Conservation (phyloP, 2,888 invertebrate genomes). For the Sabellastarte sp. region DNA sequence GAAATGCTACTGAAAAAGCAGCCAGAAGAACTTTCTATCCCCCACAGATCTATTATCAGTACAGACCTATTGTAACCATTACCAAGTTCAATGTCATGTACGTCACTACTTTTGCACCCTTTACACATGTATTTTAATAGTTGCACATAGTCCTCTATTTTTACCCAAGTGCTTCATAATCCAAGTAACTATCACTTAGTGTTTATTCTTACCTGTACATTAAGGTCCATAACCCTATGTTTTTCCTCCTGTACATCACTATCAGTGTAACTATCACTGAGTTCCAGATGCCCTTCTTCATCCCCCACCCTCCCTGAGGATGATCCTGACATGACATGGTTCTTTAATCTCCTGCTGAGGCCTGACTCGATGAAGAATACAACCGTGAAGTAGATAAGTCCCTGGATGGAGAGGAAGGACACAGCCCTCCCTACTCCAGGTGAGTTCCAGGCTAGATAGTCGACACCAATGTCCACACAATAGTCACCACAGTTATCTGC, state of each 20-base stretch:
- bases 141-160: no score
- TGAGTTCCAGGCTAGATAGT: slow-evolving; percentile 69
- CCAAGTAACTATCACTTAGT: no score
- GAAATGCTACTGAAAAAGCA: no score
- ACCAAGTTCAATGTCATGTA: no score
- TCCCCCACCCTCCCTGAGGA: slow-evolving; percentile 1
- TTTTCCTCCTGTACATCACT: slow-evolving; percentile 57
- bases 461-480: slow-evolving; percentile 57
- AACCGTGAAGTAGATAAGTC: slow-evolving; percentile 66
- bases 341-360: slow-evolving; percentile 24
- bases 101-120: no score
- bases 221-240: slow-evolving; percentile 43
- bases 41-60: no score
- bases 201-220: no score
- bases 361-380: slow-evolving; percentile 68
- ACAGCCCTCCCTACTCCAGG: slow-evolving; percentile 74
- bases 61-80: no score
- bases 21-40: no score
- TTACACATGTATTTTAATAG: no score
- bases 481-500: slow-evolving; percentile 45
- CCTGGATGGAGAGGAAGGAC: slow-evolving; percentile 65
- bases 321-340: not conserved
- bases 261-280: slow-evolving; percentile 38
- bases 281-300: not conserved
- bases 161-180: no score